Base-by-base conservation (phyloP, 2,797 vertebrate genomes). In the Sebastes melanostomus region DNA sequence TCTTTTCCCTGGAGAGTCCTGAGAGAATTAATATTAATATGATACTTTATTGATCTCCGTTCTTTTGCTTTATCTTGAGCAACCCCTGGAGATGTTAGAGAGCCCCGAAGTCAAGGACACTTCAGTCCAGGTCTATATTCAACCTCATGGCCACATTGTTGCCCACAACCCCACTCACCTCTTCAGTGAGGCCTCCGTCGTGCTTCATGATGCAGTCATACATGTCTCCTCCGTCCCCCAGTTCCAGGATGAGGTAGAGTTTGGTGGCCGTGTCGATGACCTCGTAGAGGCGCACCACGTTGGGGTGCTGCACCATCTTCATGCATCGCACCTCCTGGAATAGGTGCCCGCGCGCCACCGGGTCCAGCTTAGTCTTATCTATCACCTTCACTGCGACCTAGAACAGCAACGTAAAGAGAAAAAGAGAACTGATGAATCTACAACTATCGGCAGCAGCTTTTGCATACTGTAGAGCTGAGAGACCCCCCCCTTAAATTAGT, bases 171-270 rank as follows among this genome's bases (percentile, higher is more conserved):
- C 27, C 32, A 2, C 91, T 87, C 90, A 98, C 93, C 87, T 99
- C 98, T 80, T 99, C 98, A 1, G 94, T 96, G 66, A 99, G 97
- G 70, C 98, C 98, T 78, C 98, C 98, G 78, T 99, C 98, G 0
- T 99, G 98, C 86, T 98, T 99, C 98, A 99, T 99, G 95, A 99
- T 99, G 94, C 99, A 99, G 92, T 99, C 98, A 75, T 98, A 99
- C 98, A 99, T 98, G 90, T 99, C 98, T 55, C 98, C 98, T 2
- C 98, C 98, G 52, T 99, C 98, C n/a, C 97, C 98, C 74, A 99
- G 96, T 93, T 99, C 98, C 80, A 99, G 93, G 91, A 99, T 99
- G 83, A 99, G 97, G 91, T 99, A 99, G 36, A 99, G 97, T 89
- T 99, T 99, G 75, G 98, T 99, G 92, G 99, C 98, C 0, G 98